Conservation (phyloP, 1,140 invertebrate species). For the Cherax quadricarinatus region DNA sequence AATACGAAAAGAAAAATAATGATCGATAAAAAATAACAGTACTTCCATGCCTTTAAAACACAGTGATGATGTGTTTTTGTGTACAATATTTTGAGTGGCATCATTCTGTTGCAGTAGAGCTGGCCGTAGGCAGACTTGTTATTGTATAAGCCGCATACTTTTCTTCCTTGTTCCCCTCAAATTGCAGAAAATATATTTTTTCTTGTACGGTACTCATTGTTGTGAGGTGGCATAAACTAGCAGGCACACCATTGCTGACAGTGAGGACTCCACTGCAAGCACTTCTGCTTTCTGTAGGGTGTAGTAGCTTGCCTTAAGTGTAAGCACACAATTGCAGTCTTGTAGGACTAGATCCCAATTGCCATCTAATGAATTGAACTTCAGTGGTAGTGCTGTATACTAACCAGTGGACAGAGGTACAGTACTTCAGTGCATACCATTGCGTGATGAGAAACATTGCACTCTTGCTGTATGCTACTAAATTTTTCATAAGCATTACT, state of each 20-base stretch:
- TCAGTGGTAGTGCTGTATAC: neutral
- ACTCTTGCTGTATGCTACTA: neutral
- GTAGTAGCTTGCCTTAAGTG: conserved; percentile 54
- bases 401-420: neutral
- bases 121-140: neutral
- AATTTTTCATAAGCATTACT: neutral
- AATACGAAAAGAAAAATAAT: conserved; percentile 28
- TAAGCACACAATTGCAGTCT: conserved; percentile 26
- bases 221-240: conserved; percentile 9
- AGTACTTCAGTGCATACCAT: too few relatives aligned
- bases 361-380: neutral
- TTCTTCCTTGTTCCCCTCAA: conserved; percentile 1
- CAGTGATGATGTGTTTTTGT: conserved; percentile 42
- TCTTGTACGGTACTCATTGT: conserved; percentile 7
- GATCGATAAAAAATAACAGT: conserved; percentile 9
- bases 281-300: conserved; percentile 41
- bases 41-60: conserved; percentile 42
- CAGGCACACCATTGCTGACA: neutral
- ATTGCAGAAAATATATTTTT: conserved; percentile 55
- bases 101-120: conserved; percentile 18
- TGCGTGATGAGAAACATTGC: neutral
- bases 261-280: neutral
- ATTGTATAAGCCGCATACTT: conserved; percentile 18
- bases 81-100: conserved; percentile 44
- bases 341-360: conserved; percentile 6